These are phyloP conservation scores for Subanguina moxae DNA, from an alignment of 1,140 invertebrate species.

Conservation along the genomic window DNA sequence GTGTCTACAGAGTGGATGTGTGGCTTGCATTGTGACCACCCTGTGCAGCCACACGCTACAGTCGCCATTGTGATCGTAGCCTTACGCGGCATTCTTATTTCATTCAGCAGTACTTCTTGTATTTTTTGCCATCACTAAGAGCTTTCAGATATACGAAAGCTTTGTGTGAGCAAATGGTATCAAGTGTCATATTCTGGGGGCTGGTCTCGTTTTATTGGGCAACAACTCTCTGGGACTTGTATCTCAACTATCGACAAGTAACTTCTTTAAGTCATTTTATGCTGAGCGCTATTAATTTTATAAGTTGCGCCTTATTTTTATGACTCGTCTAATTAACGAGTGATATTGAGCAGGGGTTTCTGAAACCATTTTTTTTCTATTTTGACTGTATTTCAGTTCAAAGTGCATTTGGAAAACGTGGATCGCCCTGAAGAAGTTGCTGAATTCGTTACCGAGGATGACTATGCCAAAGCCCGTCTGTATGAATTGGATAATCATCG, in stretches of 20 bases:
- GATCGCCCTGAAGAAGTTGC: constrained; percentile 45
- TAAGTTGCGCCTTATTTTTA: not conserved
- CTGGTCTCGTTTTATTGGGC: constrained; percentile 42
- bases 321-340: not conserved
- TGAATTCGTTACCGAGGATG: constrained; percentile 48
- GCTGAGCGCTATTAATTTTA: not conserved
- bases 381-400: constrained; percentile 31
- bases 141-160: no score
- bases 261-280: not conserved
- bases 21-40: no score
- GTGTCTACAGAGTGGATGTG: no score
- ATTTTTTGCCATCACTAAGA: no score
- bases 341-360: not conserved
- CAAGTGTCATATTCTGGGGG: constrained; percentile 42
- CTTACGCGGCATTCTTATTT: no score
- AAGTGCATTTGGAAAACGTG: constrained; percentile 40
- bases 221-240: constrained; percentile 49
- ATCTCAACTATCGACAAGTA: constrained; percentile 48
- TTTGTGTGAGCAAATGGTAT: constrained; percentile 20
- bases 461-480: constrained; percentile 49
- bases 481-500: constrained; percentile 53
- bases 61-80: no score
- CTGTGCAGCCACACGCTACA: no score
- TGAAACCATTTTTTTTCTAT: not conserved
- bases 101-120: no score